Base-by-base conservation (phyloP, 1,140 invertebrate species). In the Adoxophyes honmai region DNA sequence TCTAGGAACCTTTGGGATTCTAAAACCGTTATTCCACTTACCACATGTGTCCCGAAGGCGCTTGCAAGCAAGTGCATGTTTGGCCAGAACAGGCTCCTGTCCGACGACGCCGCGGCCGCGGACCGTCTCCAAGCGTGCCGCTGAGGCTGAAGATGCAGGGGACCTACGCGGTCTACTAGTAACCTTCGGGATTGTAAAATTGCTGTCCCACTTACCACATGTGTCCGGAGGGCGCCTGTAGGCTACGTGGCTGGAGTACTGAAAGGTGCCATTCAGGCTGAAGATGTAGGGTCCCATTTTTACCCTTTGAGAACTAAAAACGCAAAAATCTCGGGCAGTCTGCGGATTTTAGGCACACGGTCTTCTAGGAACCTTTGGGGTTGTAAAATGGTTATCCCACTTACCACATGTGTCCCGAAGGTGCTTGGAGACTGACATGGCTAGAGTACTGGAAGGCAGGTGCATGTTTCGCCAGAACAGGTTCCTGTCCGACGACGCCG, bases 11-110 rank as follows among this genome's bases (percentile, higher is more conserved):
- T n/a, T n/a, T n/a, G n/a, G n/a, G n/a, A n/a, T n/a, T n/a, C n/a
- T n/a, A n/a, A n/a, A n/a, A n/a, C n/a, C n/a, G n/a, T n/a, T n/a
- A n/a, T n/a, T n/a, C n/a, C n/a, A n/a, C n/a, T 28, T 89, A 96
- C 98, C 98, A 99, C 98, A 99, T 99, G 77, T 99, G 97, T 33
- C 98, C 98, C 88, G 96, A 97, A n/a, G 97, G 97, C 42, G 97
- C 97, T 89, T 99, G 97, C 55, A 99, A 66, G 97, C 97, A 51
- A 98, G 98, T 63, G 96, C 92, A 36, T 92, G 91, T 67, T 94
- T 93, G 6, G 96, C 96, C 35, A 99, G 91, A 52, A 97, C 92
- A 39, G 98, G 98, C 90, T 99, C 98, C 91, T 98, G 97, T 2
- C 97, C 98, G 10, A 98, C 97, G 37, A 98, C 97, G 9, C 97